Conservation (phyloP, 2,888 invertebrate genomes). For the Diogma glabrata region DNA sequence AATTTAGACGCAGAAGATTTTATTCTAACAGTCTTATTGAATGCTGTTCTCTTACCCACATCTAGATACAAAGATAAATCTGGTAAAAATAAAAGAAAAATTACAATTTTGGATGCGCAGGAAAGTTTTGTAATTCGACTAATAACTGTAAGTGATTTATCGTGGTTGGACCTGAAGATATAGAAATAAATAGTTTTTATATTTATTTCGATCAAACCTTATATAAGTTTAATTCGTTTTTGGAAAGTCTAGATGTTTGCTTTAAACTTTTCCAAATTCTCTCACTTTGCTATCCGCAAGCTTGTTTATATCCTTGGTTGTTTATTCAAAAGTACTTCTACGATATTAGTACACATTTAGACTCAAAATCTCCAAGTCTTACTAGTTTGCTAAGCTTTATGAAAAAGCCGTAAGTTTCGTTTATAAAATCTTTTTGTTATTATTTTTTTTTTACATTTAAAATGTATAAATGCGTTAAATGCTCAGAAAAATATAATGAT, state of each 20-base stretch:
- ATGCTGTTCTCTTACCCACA: slow-evolving; percentile 14
- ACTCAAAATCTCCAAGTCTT: not conserved
- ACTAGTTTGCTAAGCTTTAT: no score
- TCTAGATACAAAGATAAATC: slow-evolving; percentile 14
- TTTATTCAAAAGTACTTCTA: not conserved
- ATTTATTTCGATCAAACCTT: slow-evolving; percentile 18
- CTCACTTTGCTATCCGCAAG: slow-evolving; percentile 9
- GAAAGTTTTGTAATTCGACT: slow-evolving; percentile 18
- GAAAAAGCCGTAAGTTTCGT: no score
- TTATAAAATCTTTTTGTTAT: no score
- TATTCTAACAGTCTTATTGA: slow-evolving; percentile 15
- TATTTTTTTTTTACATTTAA: no score
- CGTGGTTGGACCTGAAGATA: slow-evolving; percentile 14
- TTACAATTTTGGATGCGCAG: slow-evolving; percentile 18
- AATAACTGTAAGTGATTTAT: slow-evolving; percentile 17
- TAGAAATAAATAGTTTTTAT: slow-evolving; percentile 15
- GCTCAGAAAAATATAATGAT: not conserved
- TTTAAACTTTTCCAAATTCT: slow-evolving; percentile 13
- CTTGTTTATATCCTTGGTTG: not conserved
- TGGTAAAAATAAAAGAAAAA: slow-evolving; percentile 16
- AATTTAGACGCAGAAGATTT: no score
- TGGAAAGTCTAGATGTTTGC: slow-evolving; percentile 14
- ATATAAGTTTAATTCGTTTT: slow-evolving; percentile 14
- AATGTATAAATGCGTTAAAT: not conserved
- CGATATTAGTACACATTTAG: not conserved